Evolutionary conservation across 2,888 invertebrate genomes (phyloP), one percentile per base, ranked within the genome.

Genomic region (Apocheima hispidaria): DNA sequence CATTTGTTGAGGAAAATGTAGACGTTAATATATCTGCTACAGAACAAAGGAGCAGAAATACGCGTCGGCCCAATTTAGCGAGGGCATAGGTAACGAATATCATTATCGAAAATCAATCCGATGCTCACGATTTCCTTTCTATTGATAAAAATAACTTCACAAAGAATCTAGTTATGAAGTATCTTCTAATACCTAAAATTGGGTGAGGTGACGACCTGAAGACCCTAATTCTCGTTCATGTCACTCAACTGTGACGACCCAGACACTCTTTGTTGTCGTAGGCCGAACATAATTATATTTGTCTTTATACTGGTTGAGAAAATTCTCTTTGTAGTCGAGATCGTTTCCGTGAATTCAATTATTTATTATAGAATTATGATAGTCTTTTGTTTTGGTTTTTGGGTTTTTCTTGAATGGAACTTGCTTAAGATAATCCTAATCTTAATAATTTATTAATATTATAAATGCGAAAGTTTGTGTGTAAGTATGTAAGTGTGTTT

Each of bases 211-310:
- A 12, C 20, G 43, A 58, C 43, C 33, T 16, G 23, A 23, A 28
- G 30, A 60, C 52, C 51, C 10, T 40, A 61, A 61, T 61, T 38
- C 35, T 26, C 4, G 9, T 28, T 10, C 59, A 58, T 58, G 68
- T 66, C 64, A 65, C 46, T 66, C 66, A 66, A 26, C 60, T 40
- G 52, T 43, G 55, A 53, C 49, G 63, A 60, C 55, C 49, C 35
- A 51, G 60, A 54, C 59, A 51, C 48, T 51, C 61, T 58, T 59
- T 65, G 66, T 69, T 61, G 65, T 63, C 62, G 54, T 66, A 64
- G 55, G 48, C 41, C 26, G 26, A 4, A n/a, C 48, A n/a, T n/a
- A n/a, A n/a, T 48, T 61, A 55, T 46, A 51, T 60, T 44, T 28
- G 36, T 49, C 35, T n/a, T 4, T 36, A 16, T 0, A 10, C 35